A percentile compares a stretch with the other conserved stretches of the same genome.
phyloP scores from a whole-genome alignment of 92 coral and sea anemone species.

The Muricea muricata region DNA sequence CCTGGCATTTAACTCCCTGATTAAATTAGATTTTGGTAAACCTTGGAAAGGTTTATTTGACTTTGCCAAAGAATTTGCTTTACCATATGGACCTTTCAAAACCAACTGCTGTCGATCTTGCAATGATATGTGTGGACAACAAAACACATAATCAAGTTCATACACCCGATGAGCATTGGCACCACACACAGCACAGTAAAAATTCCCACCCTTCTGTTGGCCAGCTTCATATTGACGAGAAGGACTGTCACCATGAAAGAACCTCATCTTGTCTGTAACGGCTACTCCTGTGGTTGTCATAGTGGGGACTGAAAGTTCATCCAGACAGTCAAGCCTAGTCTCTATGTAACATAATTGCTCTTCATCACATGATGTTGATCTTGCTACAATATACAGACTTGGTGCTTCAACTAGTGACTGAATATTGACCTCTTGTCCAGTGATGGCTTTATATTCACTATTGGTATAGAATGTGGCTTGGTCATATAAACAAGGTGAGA shows the following conservation, averaged over 20 bases:
- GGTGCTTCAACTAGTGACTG: slow-evolving; percentile 48
- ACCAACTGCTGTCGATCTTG: slow-evolving; percentile 52
- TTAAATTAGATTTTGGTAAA: background rate
- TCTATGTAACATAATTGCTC: slow-evolving; percentile 52
- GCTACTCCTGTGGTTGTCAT: slow-evolving; percentile 6
- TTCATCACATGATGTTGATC: slow-evolving; percentile 29
- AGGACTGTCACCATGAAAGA: slow-evolving; percentile 63
- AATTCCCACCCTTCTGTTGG: slow-evolving; percentile 67
- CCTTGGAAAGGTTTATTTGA: background rate
- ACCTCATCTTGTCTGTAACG: slow-evolving; percentile 36
- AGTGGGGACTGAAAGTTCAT: slow-evolving; percentile 13
- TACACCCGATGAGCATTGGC: slow-evolving; percentile 47
- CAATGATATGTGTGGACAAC: slow-evolving; percentile 27
- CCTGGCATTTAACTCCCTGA: slow-evolving; percentile 44
- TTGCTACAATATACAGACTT: slow-evolving; percentile 48
- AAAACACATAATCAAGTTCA: slow-evolving; percentile 61
- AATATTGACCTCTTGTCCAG: slow-evolving; percentile 32
- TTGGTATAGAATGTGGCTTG: slow-evolving; percentile 45
- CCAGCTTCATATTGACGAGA: slow-evolving; percentile 58
- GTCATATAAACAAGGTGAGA: slow-evolving; percentile 61
- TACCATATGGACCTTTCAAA: slow-evolving; percentile 20
- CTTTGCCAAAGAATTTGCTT: background rate
- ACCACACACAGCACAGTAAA: slow-evolving; percentile 54
- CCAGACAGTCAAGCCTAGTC: slow-evolving; percentile 16
- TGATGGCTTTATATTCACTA: slow-evolving; percentile 10